Base-by-base conservation (phyloP, 2,113 vertebrate genomes). In the Labrus mixtus region DNA sequence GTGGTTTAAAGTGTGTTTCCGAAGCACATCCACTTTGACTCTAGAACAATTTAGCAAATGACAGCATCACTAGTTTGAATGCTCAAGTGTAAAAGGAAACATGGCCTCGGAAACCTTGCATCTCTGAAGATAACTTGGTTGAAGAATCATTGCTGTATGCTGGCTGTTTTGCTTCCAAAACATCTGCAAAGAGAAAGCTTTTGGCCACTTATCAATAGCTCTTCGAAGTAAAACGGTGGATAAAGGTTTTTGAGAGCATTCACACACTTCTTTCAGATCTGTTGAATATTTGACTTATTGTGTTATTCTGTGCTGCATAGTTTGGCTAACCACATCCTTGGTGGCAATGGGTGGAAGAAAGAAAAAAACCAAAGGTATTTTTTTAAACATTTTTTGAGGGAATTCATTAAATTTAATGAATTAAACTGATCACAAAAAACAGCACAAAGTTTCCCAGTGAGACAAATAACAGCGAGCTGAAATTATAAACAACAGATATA, bases 1-100 rank as follows among this genome's bases (percentile, higher is more conserved):
- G 68, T 72, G 58, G 65, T 78, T 80, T 87, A 36, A 75, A 66
- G 70, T 25, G 65, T n/a, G 73, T 55, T 73, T 72, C 71, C 48
- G 59, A 54, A 54, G 53, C 54, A 78, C 68, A 65, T 70, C 57
- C 64, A 61, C 64, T 85, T 69, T 73, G 73, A 78, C 76, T 60
- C 64, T 2, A 8, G 48, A 73, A 76, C 36, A 22, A 58, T 82
- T 65, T 70, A 59, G 48, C 55, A 73, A 78, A 76, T 41, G 55
- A 22, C 43, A 55, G 56, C 39, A 17, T 41, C 1, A 12, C 6
- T 45, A 59, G 45, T 70, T 73, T 63, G 39, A 82, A 58, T 12
- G 10, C 22, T 66, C 20, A 41, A 9, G 22, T 20, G 13, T 33
- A 46, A 78, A 85, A 20, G 8, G 55, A 73, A 64, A 75, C 0